Evolutionary conservation across 35 echinoderm and acorn worm species (phyloP).

Genomic region (Lytechinus pictus): DNA sequence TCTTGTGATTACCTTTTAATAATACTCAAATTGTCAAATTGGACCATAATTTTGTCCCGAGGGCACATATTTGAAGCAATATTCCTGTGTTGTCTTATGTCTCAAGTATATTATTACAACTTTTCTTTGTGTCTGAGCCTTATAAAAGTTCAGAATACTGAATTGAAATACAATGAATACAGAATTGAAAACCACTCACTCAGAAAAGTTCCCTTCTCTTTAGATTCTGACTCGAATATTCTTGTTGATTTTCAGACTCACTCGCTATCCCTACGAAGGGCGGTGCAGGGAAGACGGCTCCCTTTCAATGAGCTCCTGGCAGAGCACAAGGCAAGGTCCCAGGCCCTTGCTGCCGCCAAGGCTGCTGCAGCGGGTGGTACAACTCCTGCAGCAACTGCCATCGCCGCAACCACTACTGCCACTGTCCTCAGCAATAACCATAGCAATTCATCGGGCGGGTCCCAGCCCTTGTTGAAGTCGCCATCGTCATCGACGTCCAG

Average conservation of each 20-base stretch:
- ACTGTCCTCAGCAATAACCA: slow-evolving; percentile 29
- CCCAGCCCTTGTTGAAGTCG: not conserved
- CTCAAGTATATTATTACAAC: too few species aligned
- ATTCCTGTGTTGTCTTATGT: too few species aligned
- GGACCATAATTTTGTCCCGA: too few species aligned
- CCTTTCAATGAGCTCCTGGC: slow-evolving; percentile 90
- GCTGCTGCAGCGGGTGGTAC: not conserved
- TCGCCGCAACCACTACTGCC: not conserved
- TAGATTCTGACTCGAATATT: not conserved
- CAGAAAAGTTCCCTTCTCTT: not conserved
- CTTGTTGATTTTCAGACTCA: slow-evolving; percentile 71
- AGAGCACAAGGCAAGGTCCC: slow-evolving; percentile 75
- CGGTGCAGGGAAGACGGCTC: slow-evolving; percentile 77
- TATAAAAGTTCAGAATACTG: too few species aligned
- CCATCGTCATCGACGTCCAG: not conserved
- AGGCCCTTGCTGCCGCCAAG: slow-evolving; percentile 74
- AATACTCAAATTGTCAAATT: too few species aligned
- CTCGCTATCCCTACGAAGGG: slow-evolving; percentile 77
- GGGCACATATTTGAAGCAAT: too few species aligned
- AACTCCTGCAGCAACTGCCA: not conserved
- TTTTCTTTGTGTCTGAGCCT: too few species aligned
- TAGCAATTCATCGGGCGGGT: not conserved
- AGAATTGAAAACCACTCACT: too few species aligned
- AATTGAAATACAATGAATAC: too few species aligned
- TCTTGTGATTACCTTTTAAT: too few species aligned